These are phyloP conservation scores for Thinocorus orbignyianus DNA, from an alignment of 2,113 vertebrate species.

Conservation along the genomic window DNA sequence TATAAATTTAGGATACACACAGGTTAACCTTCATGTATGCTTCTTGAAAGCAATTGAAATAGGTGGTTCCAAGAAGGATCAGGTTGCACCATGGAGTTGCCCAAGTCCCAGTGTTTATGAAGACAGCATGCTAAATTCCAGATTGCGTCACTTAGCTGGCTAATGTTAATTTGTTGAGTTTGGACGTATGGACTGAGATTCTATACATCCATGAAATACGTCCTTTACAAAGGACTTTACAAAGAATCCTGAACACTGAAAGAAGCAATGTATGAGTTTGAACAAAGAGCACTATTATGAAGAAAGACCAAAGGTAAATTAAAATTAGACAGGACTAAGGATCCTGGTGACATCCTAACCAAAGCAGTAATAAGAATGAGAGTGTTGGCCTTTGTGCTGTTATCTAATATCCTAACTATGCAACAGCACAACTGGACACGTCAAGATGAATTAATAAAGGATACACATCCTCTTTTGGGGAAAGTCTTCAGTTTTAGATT, in stretches of 20 bases:
- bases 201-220: not conserved
- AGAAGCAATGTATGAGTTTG: not conserved
- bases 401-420: not conserved
- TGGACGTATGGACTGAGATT: not conserved
- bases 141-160: not conserved
- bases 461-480: not conserved
- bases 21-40: not conserved
- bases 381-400: not conserved
- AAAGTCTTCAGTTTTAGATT: not conserved
- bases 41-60: not conserved
- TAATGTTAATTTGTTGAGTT: not conserved
- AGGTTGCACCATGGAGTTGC: not conserved
- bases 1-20: not conserved
- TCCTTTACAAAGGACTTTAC: not conserved
- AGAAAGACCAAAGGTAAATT: not conserved
- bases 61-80: not conserved
- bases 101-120: not conserved
- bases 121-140: not conserved
- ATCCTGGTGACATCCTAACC: not conserved
- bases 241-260: not conserved
- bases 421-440: not conserved
- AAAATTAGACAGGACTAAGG: not conserved
- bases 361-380: not conserved
- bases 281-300: not conserved
- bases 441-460: not conserved